phyloP scores from a whole-genome alignment of 2,888 invertebrate species.

The Digitonthophagus gazella region DNA sequence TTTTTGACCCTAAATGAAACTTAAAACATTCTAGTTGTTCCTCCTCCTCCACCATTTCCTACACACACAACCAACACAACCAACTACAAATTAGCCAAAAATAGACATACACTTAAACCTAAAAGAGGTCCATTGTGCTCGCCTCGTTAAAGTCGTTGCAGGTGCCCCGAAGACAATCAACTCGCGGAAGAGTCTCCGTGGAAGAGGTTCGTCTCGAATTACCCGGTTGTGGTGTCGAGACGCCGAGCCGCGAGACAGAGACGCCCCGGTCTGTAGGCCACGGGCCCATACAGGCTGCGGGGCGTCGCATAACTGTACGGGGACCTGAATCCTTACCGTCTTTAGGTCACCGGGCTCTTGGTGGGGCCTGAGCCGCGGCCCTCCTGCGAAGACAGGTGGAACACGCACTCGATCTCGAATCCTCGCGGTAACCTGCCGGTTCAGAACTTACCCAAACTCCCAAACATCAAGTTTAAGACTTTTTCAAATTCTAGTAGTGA shows the following conservation, averaged over 20 bases:
- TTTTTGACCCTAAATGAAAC: no score
- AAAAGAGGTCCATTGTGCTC: no score
- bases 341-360: conserved; percentile 53
- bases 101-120: no score
- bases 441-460: background rate
- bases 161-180: no score
- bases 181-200: no score
- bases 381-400: conserved; percentile 6
- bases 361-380: conserved; percentile 22
- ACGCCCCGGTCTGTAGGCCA: background rate
- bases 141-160: no score
- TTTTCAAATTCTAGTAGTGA: no score
- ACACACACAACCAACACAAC: no score
- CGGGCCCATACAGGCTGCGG: conserved; percentile 7
- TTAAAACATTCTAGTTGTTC: no score
- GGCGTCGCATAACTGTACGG: conserved; percentile 52
- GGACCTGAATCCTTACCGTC: conserved; percentile 41
- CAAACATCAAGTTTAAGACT: background rate
- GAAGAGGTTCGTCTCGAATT: no score
- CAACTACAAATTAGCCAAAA: no score
- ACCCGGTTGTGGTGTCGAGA: background rate
- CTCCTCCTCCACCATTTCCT: no score
- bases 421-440: background rate
- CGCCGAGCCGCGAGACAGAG: background rate
- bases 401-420: background rate